Conservation (phyloP, 64 coral and sea anemone genomes). For the Montipora sp. region DNA sequence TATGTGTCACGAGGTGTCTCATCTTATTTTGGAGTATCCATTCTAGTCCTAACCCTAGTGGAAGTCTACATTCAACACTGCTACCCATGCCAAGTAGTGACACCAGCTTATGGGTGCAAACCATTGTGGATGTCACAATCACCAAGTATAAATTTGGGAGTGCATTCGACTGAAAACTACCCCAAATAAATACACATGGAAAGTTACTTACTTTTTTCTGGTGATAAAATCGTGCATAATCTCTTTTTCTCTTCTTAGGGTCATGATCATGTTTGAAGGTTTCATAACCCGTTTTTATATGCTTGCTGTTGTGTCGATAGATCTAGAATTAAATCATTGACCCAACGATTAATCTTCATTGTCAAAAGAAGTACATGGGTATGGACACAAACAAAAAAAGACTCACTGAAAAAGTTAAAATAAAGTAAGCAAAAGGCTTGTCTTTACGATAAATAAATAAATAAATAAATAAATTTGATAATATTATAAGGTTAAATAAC, state of each 20-base stretch:
- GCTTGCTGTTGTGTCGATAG: conserved; percentile 78
- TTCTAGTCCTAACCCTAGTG: neutral
- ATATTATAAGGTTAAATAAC: too few relatives aligned
- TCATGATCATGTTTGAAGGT: conserved; percentile 97
- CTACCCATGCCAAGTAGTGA: conserved; percentile 49
- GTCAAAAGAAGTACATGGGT: neutral
- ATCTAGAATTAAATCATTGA: conserved; percentile 44
- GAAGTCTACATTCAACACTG: conserved; percentile 44
- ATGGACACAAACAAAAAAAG: too few relatives aligned
- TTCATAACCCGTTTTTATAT: conserved; percentile 85
- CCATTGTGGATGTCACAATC: conserved; percentile 13
- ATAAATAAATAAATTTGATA: too few relatives aligned
- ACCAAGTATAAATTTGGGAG: neutral
- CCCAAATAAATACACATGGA: too few relatives aligned
- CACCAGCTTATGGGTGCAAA: conserved; percentile 2
- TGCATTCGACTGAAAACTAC: too few relatives aligned
- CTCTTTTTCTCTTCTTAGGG: conserved; percentile 80
- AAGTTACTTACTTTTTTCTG: conserved; percentile 72
- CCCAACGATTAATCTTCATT: neutral
- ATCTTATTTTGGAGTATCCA: too few relatives aligned
- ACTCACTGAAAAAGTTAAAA: too few relatives aligned
- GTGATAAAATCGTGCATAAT: conserved; percentile 78
- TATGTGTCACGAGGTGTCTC: too few relatives aligned
- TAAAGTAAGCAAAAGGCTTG: too few relatives aligned
- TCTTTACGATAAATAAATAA: too few relatives aligned